These are phyloP conservation scores for Mobula birostris DNA, from an alignment of 2,113 vertebrate genomes.

Conservation along the genomic window DNA sequence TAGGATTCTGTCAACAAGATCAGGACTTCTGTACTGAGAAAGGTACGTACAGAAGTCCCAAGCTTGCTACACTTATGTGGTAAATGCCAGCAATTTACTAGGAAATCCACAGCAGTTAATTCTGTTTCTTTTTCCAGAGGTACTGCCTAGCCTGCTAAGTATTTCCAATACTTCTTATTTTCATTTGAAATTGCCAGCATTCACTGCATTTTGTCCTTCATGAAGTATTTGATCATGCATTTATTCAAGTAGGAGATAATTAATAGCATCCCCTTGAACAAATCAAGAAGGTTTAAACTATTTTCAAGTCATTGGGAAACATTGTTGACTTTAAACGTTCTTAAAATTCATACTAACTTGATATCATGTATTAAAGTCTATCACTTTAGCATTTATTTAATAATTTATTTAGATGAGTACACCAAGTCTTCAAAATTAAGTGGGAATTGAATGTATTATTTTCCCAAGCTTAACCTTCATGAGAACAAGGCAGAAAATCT, in stretches of 20 bases:
- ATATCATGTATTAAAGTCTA: background rate
- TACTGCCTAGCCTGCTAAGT: background rate
- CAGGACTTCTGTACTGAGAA: no score
- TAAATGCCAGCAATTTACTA: no score
- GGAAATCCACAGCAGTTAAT: no score
- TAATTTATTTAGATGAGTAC: background rate
- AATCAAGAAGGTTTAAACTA: background rate
- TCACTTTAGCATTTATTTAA: slow-evolving; percentile 1
- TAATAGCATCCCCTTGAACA: background rate
- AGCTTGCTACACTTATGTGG: no score
- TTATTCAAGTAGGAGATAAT: background rate
- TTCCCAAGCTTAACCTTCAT: background rate
- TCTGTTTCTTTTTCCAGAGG: background rate
- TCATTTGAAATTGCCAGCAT: background rate
- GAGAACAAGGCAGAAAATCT: background rate
- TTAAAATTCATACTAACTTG: background rate
- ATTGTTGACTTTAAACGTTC: background rate
- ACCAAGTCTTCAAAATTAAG: background rate
- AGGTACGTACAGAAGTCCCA: no score
- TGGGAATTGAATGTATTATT: slow-evolving; percentile 10
- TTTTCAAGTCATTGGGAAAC: background rate
- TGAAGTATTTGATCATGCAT: background rate
- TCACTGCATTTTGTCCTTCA: background rate
- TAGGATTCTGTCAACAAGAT: no score
- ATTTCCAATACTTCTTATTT: background rate